Conservation (phyloP, 1,140 invertebrate genomes). For the Bombus superbus region DNA sequence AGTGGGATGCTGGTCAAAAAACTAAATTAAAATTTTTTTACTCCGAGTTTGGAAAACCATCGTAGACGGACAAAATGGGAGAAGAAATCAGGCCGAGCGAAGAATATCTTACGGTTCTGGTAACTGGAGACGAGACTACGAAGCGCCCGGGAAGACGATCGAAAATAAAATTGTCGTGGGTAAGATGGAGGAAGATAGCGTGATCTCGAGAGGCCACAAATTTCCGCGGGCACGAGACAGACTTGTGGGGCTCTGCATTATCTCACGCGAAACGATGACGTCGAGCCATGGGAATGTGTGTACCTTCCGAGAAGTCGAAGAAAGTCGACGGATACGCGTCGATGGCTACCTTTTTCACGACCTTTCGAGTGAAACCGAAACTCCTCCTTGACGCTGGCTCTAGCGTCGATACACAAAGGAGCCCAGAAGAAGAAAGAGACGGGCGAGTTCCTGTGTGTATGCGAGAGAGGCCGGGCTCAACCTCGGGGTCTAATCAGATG, state of each 20-base stretch:
- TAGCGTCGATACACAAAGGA: slow-evolving; percentile 29
- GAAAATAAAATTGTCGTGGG: not conserved
- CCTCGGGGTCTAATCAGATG: slow-evolving; percentile 68
- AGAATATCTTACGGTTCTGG: not conserved
- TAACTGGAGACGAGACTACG: no score
- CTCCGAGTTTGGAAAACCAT: not conserved
- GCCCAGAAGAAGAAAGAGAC: slow-evolving; percentile 9
- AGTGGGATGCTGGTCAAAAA: no score
- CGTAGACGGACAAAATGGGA: no score
- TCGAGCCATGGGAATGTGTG: slow-evolving; percentile 5
- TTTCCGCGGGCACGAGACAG: not conserved
- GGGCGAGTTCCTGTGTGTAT: not conserved
- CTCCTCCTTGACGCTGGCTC: not conserved
- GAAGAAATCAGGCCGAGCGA: not conserved
- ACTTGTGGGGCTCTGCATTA: not conserved
- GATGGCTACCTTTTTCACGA: slow-evolving; percentile 46
- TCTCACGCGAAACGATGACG: slow-evolving; percentile 35
- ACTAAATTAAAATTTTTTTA: not conserved
- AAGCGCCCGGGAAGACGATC: not conserved
- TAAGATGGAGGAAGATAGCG: not conserved
- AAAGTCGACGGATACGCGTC: slow-evolving; percentile 18
- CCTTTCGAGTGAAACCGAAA: slow-evolving; percentile 57
- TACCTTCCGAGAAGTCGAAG: slow-evolving; percentile 36
- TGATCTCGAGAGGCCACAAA: not conserved
- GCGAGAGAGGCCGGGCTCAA: slow-evolving; percentile 26